Evolutionary conservation across 2,888 invertebrate species (phyloP).

Genomic region (Drosophila meridiana): DNA sequence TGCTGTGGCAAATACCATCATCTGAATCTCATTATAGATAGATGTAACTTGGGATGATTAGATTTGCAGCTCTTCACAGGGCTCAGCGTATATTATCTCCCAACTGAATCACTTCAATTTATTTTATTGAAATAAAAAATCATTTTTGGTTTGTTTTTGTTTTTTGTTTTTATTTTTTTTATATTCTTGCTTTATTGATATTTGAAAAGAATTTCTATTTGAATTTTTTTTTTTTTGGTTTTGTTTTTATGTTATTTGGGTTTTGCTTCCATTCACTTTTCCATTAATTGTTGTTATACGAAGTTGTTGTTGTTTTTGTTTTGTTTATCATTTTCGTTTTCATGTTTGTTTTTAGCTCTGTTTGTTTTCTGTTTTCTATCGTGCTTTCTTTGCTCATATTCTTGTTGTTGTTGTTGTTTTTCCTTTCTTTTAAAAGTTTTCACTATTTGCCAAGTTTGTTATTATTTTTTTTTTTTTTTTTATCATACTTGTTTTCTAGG

Average conservation of each 20-base stretch:
- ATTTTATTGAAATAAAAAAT: neutral
- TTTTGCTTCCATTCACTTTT: conserved; percentile 54
- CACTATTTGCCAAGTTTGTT: conserved; percentile 56
- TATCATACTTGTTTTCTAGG: neutral
- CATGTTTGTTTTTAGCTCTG: conserved; percentile 33
- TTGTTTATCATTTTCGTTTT: conserved; percentile 32
- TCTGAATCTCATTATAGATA: no score
- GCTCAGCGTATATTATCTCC: neutral
- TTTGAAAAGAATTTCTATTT: conserved; percentile 82
- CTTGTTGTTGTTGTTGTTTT: conserved; percentile 10
- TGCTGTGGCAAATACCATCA: no score
- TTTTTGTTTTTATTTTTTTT: conserved; percentile 35
- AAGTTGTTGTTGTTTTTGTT: conserved; percentile 40
- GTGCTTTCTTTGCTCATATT: conserved; percentile 18
- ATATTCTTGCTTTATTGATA: conserved; percentile 80
- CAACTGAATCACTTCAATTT: neutral
- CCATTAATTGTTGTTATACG: conserved; percentile 61
- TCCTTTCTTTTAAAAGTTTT: conserved; percentile 61
- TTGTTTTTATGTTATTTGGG: conserved; percentile 34
- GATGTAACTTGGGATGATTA: no score
- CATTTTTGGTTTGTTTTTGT: conserved; percentile 16
- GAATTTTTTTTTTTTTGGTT: conserved; percentile 56
- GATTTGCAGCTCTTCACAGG: no score
- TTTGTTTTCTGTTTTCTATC: conserved; percentile 29
- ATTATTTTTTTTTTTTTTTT: conserved; percentile 17